Conservation (phyloP, 1,140 invertebrate species). For the Zaprionus africanus region DNA sequence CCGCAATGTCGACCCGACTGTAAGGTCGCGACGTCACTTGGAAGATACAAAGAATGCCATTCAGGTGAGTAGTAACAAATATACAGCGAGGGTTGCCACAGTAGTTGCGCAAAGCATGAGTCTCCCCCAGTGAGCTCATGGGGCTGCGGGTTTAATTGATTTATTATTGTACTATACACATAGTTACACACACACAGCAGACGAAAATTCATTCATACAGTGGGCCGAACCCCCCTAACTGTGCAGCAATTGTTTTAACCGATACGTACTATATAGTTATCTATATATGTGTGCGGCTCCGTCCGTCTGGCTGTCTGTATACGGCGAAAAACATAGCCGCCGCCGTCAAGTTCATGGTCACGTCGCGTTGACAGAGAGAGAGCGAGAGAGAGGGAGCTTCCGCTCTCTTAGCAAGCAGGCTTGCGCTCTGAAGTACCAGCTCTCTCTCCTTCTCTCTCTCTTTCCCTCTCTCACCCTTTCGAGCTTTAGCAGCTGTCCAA, state of each 20-base stretch:
- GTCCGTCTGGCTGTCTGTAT: background rate
- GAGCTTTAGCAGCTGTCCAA: slow-evolving; percentile 41
- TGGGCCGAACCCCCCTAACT: background rate
- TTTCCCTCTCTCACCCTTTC: slow-evolving; percentile 11
- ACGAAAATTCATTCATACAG: slow-evolving; percentile 12
- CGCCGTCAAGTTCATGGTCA: slow-evolving; percentile 23
- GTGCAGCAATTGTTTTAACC: slow-evolving; percentile 8
- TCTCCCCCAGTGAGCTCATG: slow-evolving; percentile 14
- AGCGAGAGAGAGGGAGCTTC: slow-evolving; percentile 17
- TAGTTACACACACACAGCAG: background rate
- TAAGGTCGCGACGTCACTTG: slow-evolving; percentile 90
- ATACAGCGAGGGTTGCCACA: background rate
- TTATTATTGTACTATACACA: background rate
- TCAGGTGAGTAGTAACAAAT: slow-evolving; percentile 86
- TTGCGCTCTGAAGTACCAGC: slow-evolving; percentile 29
- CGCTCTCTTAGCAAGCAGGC: slow-evolving; percentile 48
- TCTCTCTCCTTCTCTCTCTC: slow-evolving; percentile 29
- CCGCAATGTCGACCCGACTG: slow-evolving; percentile 90
- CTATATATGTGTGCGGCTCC: slow-evolving; percentile 13
- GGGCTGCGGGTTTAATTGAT: background rate
- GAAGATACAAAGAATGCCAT: slow-evolving; percentile 89
- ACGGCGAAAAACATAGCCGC: background rate
- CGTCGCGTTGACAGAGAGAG: background rate
- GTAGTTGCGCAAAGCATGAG: background rate
- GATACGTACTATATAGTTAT: slow-evolving; percentile 5